Evolutionary conservation across 2,113 vertebrate genomes (phyloP), one percentile per base, ranked within the genome.

Genomic region (Blennius ocellaris): DNA sequence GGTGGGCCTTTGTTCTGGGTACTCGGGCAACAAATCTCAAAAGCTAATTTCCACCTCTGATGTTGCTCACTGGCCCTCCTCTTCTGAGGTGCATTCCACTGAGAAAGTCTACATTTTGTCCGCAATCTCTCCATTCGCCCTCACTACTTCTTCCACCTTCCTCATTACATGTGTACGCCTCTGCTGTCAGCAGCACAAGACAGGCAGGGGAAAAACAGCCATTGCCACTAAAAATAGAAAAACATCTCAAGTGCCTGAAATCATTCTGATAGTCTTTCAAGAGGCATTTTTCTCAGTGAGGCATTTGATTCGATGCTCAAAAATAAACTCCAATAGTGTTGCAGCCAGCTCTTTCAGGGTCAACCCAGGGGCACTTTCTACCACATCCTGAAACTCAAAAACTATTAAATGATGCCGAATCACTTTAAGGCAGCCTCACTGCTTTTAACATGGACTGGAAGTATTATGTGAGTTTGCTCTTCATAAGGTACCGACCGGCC

Each of bases 11-110:
- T 89, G 84, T 90, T 81, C 78, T 69, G 73, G 81, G 79, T 85
- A 51, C 85, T 89, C 62, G 0, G 84, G 87, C 81, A 89, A 87
- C 84, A 90, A 87, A 92, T 89, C 92, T 83, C 59, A 72, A 81
- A 82, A 88, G 79, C 86, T 84, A 87, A 91, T 87, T 86, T 87
- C 65, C 65, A 45, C 72, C 62, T 88, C 76, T 88, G 85, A 90
- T 87, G 84, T 84, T 83, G 79, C 61, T 80, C 79, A 64, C 55
- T 64, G 52, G 80, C 39, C 63, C 53, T 56, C 30, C 39, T 50
- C 62, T 66, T 54, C 62, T 48, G 10, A 44, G 44, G 54, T 66
- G 62, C 78, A 86, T 70, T 86, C 83, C 76, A 83, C 36, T 40
- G 49, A 30, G 21, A 73, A 75, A 66, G 68, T 72, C 45, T 78